Evolutionary conservation across 2,888 invertebrate genomes (phyloP).

Genomic region (Rapana venosa): DNA sequence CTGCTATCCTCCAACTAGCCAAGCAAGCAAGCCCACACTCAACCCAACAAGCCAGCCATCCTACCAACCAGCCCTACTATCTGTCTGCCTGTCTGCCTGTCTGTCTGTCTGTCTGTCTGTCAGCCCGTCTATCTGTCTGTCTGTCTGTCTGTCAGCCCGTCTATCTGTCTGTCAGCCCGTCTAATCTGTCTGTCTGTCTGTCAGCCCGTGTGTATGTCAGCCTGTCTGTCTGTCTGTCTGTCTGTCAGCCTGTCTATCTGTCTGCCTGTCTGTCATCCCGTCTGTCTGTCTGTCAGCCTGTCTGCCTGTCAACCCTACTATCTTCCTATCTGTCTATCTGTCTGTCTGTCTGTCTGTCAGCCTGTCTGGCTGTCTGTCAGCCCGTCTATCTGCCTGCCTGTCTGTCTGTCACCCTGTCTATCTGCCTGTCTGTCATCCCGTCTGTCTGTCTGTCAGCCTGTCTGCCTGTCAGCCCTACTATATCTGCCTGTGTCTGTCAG

Average conservation of each 20-base stretch:
- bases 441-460: constrained; percentile 60
- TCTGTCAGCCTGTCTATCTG: constrained; percentile 64
- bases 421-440: too few species aligned
- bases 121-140: background rate
- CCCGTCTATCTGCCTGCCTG: background rate
- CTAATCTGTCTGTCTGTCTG: constrained; percentile 48
- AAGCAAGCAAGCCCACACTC: too few species aligned
- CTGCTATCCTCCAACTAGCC: too few species aligned
- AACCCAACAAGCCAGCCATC: too few species aligned
- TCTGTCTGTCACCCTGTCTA: background rate
- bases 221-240: background rate
- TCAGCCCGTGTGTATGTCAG: too few species aligned
- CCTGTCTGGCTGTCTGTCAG: too few species aligned
- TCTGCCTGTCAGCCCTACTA: too few species aligned
- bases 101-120: background rate
- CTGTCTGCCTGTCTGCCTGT: background rate
- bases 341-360: constrained; percentile 54
- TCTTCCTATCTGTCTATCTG: too few species aligned
- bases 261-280: background rate
- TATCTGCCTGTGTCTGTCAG: too few species aligned
- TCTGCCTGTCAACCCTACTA: too few species aligned
- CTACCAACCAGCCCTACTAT: too few species aligned
- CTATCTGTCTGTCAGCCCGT: constrained; percentile 59
- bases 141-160: too few species aligned
- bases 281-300: constrained; percentile 60